Conservation (phyloP, 1,140 invertebrate genomes). For the Ostrea edulis region DNA sequence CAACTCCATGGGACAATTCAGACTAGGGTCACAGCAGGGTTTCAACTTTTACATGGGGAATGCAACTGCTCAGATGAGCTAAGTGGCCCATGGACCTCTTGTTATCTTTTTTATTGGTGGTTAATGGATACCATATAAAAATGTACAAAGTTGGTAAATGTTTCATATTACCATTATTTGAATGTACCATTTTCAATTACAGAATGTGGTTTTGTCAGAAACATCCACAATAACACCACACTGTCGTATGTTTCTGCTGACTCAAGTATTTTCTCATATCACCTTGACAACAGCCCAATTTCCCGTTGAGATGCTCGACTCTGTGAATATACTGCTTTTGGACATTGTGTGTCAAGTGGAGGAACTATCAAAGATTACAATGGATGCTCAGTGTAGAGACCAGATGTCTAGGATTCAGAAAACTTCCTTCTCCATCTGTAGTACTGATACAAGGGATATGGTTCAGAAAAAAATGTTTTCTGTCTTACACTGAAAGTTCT, state of each 20-base stretch:
- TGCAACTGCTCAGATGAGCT: no score
- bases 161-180: neutral
- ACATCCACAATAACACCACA: neutral
- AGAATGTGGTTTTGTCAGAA: conserved; percentile 13
- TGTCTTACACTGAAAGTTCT: neutral
- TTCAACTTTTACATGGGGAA: no score
- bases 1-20: no score
- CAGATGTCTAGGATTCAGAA: neutral
- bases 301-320: neutral
- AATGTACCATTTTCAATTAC: neutral
- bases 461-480: neutral
- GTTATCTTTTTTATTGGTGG: no score
- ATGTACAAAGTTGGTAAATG: no score
- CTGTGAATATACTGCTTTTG: neutral
- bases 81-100: no score
- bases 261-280: neutral
- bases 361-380: neutral
- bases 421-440: neutral
- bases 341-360: conserved; percentile 19
- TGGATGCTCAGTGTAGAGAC: neutral
- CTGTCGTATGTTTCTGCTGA: neutral
- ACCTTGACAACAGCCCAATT: neutral
- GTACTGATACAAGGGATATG: neutral
- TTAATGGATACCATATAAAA: no score
- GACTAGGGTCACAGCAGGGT: no score